Conservation (phyloP, 2,113 vertebrate genomes). For the Barnardius zonarius region DNA sequence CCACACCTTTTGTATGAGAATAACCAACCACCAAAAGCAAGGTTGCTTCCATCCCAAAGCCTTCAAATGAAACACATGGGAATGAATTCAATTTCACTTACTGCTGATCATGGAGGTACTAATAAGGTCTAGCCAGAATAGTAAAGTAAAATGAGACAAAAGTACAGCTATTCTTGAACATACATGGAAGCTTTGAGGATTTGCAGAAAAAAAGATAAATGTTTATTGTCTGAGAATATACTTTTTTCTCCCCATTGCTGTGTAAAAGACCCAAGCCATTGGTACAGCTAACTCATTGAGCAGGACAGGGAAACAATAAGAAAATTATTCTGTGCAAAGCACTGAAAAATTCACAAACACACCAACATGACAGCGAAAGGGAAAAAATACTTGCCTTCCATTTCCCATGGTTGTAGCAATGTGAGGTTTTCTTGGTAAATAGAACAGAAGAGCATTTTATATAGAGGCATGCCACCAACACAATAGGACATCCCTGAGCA, state of each 20-base stretch:
- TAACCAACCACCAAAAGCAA: conserved; percentile 94
- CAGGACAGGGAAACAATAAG: not conserved
- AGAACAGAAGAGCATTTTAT: not conserved
- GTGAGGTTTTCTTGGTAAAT: not conserved
- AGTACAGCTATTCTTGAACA: not conserved
- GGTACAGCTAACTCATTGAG: not conserved
- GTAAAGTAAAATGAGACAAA: not conserved
- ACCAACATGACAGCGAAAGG: not conserved
- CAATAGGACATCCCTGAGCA: not conserved
- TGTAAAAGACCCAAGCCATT: not conserved
- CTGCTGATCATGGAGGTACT: not conserved
- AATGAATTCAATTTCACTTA: not conserved
- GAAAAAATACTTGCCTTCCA: not conserved
- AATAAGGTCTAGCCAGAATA: not conserved
- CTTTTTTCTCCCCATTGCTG: not conserved
- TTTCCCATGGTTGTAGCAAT: not conserved
- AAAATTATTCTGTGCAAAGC: not conserved
- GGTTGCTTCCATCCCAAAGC: conserved; percentile 98
- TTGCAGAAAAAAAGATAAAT: not conserved
- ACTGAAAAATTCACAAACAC: not conserved
- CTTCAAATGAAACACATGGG: conserved; percentile 66
- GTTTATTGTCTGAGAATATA: not conserved
- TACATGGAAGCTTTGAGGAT: not conserved
- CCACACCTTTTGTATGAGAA: conserved; percentile 91
- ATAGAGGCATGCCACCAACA: not conserved